Conservation (phyloP, 2,113 vertebrate species). For the Pongo pygmaeus region DNA sequence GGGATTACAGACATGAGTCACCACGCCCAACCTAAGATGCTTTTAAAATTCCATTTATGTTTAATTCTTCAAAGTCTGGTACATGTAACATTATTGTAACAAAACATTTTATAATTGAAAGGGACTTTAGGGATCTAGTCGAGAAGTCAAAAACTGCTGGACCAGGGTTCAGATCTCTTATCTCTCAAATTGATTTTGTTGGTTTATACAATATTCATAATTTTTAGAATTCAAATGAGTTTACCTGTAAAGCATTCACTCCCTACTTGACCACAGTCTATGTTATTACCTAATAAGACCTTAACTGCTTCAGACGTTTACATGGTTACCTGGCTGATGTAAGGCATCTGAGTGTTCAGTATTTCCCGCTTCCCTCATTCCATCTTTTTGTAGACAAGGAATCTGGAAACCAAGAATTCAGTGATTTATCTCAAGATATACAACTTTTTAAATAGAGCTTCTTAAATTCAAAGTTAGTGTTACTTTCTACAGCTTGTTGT, state of each 20-base stretch:
- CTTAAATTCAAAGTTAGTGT: neutral
- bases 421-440: neutral
- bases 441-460: neutral
- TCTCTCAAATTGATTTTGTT: neutral
- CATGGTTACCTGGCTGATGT: neutral
- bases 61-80: neutral
- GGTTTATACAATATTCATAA: neutral
- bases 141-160: neutral
- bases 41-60: neutral
- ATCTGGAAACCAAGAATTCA: neutral
- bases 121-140: neutral
- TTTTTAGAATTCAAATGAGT: neutral
- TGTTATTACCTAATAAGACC: neutral
- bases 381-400: neutral
- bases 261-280: neutral
- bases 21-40: neutral
- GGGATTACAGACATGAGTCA: too few relatives aligned
- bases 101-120: conserved; percentile 36
- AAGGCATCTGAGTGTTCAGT: neutral
- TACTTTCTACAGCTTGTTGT: conserved; percentile 31
- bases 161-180: neutral
- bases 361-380: neutral
- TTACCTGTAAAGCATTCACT: neutral
- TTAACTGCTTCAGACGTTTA: neutral
- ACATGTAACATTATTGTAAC: neutral